Conservation (phyloP, 2,888 invertebrate genomes). For the Phaedon cochleariae region DNA sequence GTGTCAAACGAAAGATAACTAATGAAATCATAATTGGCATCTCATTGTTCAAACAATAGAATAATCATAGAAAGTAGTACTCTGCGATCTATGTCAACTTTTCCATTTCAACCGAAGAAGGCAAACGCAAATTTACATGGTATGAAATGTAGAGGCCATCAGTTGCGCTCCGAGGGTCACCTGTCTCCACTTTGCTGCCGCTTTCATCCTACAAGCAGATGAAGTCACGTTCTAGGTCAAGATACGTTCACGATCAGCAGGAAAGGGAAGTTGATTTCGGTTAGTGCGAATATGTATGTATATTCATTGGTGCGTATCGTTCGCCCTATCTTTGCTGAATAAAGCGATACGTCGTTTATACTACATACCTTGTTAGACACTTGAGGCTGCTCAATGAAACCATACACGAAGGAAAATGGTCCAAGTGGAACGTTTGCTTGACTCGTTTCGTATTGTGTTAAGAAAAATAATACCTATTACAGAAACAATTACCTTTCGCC, state of each 20-base stretch:
- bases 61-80: conserved; percentile 18
- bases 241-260: conserved; percentile 38
- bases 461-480: no score
- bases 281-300: neutral
- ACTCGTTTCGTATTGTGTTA: no score
- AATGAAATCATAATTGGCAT: neutral
- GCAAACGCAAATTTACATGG: conserved; percentile 26
- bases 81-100: conserved; percentile 16
- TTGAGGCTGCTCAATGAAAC: no score
- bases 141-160: conserved; percentile 23
- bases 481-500: no score
- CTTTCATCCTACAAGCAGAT: conserved; percentile 35
- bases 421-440: no score
- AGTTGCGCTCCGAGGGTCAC: conserved; percentile 33
- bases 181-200: conserved; percentile 40
- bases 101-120: conserved; percentile 17
- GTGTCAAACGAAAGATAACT: neutral
- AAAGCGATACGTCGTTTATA: no score
- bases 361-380: no score
- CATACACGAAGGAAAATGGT: no score
- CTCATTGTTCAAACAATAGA: neutral
- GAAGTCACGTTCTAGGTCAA: conserved; percentile 50
- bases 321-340: no score
- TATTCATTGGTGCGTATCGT: no score
- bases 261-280: conserved; percentile 37